Conservation (phyloP, 92 coral and sea anemone species). For the Bergia puertoricense region DNA sequence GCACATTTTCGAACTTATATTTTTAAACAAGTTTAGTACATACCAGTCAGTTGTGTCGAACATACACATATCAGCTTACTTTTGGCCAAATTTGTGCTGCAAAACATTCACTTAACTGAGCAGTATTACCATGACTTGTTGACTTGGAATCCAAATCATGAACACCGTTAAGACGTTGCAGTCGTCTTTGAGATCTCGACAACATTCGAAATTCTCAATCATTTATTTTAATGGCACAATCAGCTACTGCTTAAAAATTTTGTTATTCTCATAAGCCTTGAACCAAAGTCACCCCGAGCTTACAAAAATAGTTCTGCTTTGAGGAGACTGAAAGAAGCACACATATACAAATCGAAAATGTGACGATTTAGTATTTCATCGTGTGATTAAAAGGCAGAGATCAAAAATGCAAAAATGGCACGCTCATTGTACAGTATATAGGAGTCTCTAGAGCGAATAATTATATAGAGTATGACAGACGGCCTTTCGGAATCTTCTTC, state of each 20-base stretch:
- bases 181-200: conserved; percentile 23
- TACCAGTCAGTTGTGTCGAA: conserved; percentile 21
- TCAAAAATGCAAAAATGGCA: conserved; percentile 42
- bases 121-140: conserved; percentile 13
- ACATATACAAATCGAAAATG: not conserved
- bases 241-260: conserved; percentile 39
- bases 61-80: not conserved
- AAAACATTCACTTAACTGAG: conserved; percentile 24
- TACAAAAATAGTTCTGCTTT: not conserved
- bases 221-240: conserved; percentile 46
- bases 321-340: not conserved
- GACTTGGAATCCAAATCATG: conserved; percentile 1
- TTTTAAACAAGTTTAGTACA: conserved; percentile 42
- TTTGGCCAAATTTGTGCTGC: conserved; percentile 4
- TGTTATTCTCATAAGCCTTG: conserved; percentile 11
- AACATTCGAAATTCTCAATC: conserved; percentile 21
- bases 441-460: conserved; percentile 40
- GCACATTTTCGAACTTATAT: conserved; percentile 36
- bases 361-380: conserved; percentile 1
- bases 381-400: conserved; percentile 37
- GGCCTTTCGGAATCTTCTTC: not conserved
- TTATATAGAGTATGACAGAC: conserved; percentile 17
- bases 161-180: conserved; percentile 15
- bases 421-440: conserved; percentile 16
- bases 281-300: not conserved